Evolutionary conservation across 2,888 invertebrate genomes (phyloP).

Genomic region (Dynastes hyllus): DNA sequence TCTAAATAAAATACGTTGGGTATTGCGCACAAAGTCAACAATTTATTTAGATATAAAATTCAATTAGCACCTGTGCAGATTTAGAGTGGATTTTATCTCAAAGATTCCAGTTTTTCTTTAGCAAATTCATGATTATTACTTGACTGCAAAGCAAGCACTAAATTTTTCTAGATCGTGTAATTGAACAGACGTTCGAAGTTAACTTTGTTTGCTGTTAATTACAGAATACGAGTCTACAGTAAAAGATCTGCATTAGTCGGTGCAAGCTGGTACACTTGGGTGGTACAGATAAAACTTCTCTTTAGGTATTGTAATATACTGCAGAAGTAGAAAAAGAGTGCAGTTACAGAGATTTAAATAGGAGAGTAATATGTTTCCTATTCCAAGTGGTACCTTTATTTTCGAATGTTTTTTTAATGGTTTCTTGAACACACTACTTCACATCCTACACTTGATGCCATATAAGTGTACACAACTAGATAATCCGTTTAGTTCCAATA

Average conservation of each 20-base stretch:
- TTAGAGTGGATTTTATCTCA: not conserved
- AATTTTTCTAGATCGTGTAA: slow-evolving; percentile 2
- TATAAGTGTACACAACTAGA: too few species aligned
- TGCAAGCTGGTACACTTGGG: slow-evolving; percentile 1
- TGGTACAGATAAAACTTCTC: slow-evolving; percentile 21
- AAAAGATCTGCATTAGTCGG: not conserved
- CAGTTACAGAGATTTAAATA: not conserved
- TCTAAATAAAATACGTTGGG: not conserved
- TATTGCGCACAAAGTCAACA: slow-evolving; percentile 1
- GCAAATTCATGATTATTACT: not conserved
- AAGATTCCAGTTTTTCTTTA: not conserved
- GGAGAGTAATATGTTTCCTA: not conserved
- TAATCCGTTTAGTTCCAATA: too few species aligned
- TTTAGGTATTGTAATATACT: not conserved
- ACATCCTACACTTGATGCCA: too few species aligned
- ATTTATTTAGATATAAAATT: not conserved
- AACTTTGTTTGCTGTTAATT: slow-evolving; percentile 34
- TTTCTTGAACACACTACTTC: too few species aligned
- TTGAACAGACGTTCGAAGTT: slow-evolving; percentile 11
- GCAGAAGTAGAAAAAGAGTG: not conserved
- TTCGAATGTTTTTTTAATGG: too few species aligned
- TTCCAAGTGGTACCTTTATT: not conserved
- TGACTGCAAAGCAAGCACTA: not conserved
- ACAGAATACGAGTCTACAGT: not conserved
- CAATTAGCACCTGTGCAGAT: not conserved